A percentile compares a stretch with the other conserved stretches of the same genome.
Conservation (phyloP, 1,140 invertebrate genomes). For the Drosophila paulistorum region DNA sequence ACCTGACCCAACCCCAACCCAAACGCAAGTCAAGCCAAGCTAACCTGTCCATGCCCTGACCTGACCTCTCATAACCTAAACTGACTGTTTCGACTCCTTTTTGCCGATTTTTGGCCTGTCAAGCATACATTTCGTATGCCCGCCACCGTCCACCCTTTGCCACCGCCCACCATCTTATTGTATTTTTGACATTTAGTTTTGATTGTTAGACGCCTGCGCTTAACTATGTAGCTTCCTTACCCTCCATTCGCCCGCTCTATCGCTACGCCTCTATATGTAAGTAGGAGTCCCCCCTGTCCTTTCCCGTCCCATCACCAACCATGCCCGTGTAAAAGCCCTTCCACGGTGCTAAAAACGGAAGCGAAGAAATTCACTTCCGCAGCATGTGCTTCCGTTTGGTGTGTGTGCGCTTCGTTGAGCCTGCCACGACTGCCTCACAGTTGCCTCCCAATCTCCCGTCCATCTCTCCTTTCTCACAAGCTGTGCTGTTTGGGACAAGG, state of each 20-base stretch:
- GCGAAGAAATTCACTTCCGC: conserved; percentile 63
- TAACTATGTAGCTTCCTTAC: conserved; percentile 22
- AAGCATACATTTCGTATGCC: background rate
- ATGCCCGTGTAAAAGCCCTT: conserved; percentile 16
- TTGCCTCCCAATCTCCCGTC: background rate
- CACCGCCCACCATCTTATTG: conserved; percentile 27
- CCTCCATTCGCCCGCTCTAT: background rate
- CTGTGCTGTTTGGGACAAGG: conserved; percentile 6
- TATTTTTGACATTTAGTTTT: conserved; percentile 56
- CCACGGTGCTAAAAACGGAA: conserved; percentile 54
- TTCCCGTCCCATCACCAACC: background rate
- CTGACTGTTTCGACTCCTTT: conserved; percentile 12
- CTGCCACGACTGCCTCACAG: conserved; percentile 14
- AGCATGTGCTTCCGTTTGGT: conserved; percentile 62
- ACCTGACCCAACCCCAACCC: conserved; percentile 1
- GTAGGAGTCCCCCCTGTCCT: background rate
- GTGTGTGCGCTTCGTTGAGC: conserved; percentile 54
- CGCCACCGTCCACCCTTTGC: too few relatives aligned
- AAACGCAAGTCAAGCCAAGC: conserved; percentile 12
- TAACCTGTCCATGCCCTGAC: background rate
- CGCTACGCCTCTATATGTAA: background rate
- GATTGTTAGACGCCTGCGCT: conserved; percentile 54
- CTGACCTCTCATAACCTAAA: conserved; percentile 2
- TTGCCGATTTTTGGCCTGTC: conserved; percentile 25
- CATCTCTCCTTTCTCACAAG: too few relatives aligned